Evolutionary conservation across 2,113 vertebrate species (phyloP), one percentile per base, ranked within the genome.

Genomic region (Agelaius tricolor): DNA sequence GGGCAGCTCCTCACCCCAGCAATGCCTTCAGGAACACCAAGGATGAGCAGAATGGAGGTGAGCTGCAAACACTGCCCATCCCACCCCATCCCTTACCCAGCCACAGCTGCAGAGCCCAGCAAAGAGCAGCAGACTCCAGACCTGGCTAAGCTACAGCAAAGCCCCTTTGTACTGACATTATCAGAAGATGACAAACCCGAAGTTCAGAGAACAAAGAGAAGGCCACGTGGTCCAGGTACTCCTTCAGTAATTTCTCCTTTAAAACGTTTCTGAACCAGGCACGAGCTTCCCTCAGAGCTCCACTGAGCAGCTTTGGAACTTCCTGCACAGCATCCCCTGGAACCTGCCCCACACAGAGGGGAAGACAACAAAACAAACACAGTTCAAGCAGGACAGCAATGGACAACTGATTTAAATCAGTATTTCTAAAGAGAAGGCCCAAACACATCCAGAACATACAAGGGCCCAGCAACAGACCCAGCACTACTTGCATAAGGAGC

Each of bases 171-270:
- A 28, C 19, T 69, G 24, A 3, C 23, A 12, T 28, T 33, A 55
- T 12, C 16, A 68, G n/a, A 44, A 68, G 44, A 27, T 54, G 33
- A 97, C 97, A 83, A 82, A 97, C 97, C 97, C 0, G 0, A 90
- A 89, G 90, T 51, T 97, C 97, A 18, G 1, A 9, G 12, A 0
- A 0, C 11, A 11, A 22, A n/a, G 27, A 44, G 85, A 97, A 94
- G 0, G 0, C 0, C 28, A 93, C 33, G 0, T 8, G 1, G 1
- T 47, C 4, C 28, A 1, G 0, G 10, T 0, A 0, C 23, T 77
- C 28, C 16, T 7, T 5, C 75, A 97, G 4, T 19, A 97, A 61
- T 10, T 22, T 71, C 58, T 35, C 1, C 1, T 54, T 46, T 10
- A 97, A 72, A 61, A 1, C 13, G 1, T 7, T 79, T 24, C 52